Evolutionary conservation across 92 coral and sea anemone species (phyloP), one percentile per base, ranked within the genome.

Genomic region (Siderastrea radians): DNA sequence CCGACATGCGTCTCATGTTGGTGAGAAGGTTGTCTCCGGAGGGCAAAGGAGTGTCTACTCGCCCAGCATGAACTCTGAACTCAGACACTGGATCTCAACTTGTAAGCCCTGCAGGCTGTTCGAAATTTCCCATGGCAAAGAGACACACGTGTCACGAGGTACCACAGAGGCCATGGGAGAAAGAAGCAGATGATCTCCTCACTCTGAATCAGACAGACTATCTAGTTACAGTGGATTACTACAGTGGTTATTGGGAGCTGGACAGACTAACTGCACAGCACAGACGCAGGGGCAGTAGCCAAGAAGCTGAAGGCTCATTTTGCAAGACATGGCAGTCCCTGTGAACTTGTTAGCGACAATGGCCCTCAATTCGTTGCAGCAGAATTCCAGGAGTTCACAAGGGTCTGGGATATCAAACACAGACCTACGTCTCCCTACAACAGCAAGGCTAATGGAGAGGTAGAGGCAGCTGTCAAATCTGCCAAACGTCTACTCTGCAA

Each of bases 381-480:
- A 38, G 87, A 89, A 43, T 89, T 89, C 49, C 88, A 77, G 53
- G 68, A 50, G 69, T 68, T 89, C 12, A 69, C 89, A 26, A 84
- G 66, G 12, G 89, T 68, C 48, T 84, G 86, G 86, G 86, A 84
- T 67, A 68, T 84, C 16, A 66, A 84, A 16, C 85, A 84, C 57
- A 55, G 1, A 53, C 74, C 83, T 1, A 74, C 80, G 0, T 58
- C 74, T 15, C 93, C 93, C 50, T 70, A 84, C 82, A 77, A 89
- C 86, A 84, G 89, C 78, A 84, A 89, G 48, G 89, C 74, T 11
- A 89, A 89, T 46, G 93, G 93, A 0, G 59, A 78, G 16, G 90
- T 66, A 3, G 85, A 78, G 50, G 90, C 90, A 1, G 90, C 85
- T 9, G 84, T 86, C 9, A 86, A 86, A 15, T 78, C 84, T 16